A percentile compares a stretch with the other conserved stretches of the same genome.
Conservation (phyloP, 2,888 invertebrate genomes). For the Glaucopsyche alexis region DNA sequence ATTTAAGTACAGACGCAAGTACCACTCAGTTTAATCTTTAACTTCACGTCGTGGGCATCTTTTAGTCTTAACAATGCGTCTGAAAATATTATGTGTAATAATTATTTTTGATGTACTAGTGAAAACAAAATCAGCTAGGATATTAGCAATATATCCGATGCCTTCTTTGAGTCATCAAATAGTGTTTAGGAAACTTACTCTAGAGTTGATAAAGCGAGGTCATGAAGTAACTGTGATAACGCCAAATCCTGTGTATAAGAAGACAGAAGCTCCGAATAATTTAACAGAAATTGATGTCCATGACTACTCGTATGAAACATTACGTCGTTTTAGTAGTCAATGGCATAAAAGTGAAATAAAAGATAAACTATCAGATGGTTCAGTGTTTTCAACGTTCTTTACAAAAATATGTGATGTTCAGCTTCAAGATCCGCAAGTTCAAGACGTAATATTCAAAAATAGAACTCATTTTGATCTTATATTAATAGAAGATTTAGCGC, state of each 20-base stretch:
- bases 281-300: constrained; percentile 59
- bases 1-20: not conserved
- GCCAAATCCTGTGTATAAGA: constrained; percentile 52
- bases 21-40: not conserved
- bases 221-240: constrained; percentile 67
- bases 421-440: constrained; percentile 39
- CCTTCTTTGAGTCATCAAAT: constrained; percentile 70
- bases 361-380: not conserved
- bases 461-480: constrained; percentile 46
- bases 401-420: constrained; percentile 39
- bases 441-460: constrained; percentile 42
- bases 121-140: constrained; percentile 44
- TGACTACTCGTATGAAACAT: constrained; percentile 44
- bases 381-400: not conserved
- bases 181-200: constrained; percentile 55
- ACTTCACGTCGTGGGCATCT: not conserved
- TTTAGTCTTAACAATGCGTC: not conserved
- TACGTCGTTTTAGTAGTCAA: not conserved
- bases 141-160: constrained; percentile 56
- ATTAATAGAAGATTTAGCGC: constrained; percentile 45
- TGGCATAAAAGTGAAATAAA: constrained; percentile 7
- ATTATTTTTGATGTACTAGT: not conserved
- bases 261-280: constrained; percentile 48
- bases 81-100: not conserved
- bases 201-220: constrained; percentile 59